Base-by-base conservation (phyloP, 2,797 vertebrate genomes). In the Bradypodion pumilum region DNA sequence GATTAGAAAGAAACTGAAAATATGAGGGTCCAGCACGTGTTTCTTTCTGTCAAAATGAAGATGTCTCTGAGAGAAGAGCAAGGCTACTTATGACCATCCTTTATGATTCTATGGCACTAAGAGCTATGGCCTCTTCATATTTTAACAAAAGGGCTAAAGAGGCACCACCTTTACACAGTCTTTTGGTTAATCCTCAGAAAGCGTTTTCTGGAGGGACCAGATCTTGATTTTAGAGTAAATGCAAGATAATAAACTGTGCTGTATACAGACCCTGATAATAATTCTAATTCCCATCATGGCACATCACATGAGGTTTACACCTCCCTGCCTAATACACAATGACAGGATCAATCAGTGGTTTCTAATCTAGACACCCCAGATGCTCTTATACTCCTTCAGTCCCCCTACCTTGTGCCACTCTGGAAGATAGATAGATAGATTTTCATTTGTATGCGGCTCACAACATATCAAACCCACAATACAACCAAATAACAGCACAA, bases 1-100 rank as follows among this genome's bases (percentile, higher is more conserved):
- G 80, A 7, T 37, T 85, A 42, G 84, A 89, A 75, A 75, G 60
- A 89, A 52, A 21, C 19, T 63, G 40, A 62, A 23, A 62, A 37
- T 44, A 46, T 35, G 27, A 27, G 37, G 25, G 56, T 27, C 16
- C 46, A 21, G 29, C 7, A 13, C 8, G 27, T 56, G 23, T 69
- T 56, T 80, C n/a, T 69, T 8, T 42, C 13, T 63, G 40, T 2
- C 40, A 5, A 62, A 35, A 9, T 49, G 12, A n/a, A 65, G n/a
- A 21, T 19, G 37, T 49, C 23, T 35, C n/a, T 49, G 23, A 27
- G 46, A 35, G 66, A 40, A 46, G 4, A 29, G 29, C n/a, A 23
- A 70, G 29, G 78, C 65, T 21, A 5, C 49, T 42, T n/a, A 42
- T 40, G 44, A n/a, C 2, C 15, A 65, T 2, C 5, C 35, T 2